Evolutionary conservation across 2,797 vertebrate genomes (phyloP).

Genomic region (Esox masquinongy): DNA sequence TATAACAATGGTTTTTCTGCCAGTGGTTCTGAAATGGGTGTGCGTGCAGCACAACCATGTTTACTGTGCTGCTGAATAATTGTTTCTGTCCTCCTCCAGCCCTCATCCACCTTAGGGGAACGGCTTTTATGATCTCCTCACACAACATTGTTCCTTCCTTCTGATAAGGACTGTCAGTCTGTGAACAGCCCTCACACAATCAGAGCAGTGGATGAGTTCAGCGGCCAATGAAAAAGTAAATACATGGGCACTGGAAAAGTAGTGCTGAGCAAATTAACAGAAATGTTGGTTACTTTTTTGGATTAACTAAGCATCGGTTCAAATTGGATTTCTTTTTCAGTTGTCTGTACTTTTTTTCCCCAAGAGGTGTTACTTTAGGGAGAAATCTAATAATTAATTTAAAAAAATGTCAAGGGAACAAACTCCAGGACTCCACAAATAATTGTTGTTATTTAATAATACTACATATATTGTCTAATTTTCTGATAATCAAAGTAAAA

Average conservation of each 20-base stretch:
- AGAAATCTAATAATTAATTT: too few relatives aligned
- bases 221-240: not conserved
- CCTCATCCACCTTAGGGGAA: constrained; percentile 29
- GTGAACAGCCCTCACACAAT: constrained; percentile 24
- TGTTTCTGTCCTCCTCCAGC: constrained; percentile 23
- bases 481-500: too few relatives aligned
- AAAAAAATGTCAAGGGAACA: too few relatives aligned
- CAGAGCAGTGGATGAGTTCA: not conserved
- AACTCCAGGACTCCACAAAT: too few relatives aligned
- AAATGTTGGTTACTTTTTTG: too few relatives aligned
- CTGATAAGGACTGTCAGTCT: constrained; percentile 52
- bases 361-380: too few relatives aligned
- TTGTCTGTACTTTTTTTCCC: too few relatives aligned
- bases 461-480: too few relatives aligned
- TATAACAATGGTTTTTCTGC: not conserved
- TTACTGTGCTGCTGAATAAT: too few relatives aligned
- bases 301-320: too few relatives aligned
- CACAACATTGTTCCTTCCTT: constrained; percentile 50
- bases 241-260: not conserved
- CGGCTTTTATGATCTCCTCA: constrained; percentile 50
- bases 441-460: too few relatives aligned
- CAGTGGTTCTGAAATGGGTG: not conserved
- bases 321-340: too few relatives aligned
- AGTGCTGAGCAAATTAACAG: not conserved
- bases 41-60: not conserved